Percentiles rank a stretch among this genome's conserved stretches.
phyloP scores from a whole-genome alignment of 2,113 vertebrate species.

The Helogale parvula region DNA sequence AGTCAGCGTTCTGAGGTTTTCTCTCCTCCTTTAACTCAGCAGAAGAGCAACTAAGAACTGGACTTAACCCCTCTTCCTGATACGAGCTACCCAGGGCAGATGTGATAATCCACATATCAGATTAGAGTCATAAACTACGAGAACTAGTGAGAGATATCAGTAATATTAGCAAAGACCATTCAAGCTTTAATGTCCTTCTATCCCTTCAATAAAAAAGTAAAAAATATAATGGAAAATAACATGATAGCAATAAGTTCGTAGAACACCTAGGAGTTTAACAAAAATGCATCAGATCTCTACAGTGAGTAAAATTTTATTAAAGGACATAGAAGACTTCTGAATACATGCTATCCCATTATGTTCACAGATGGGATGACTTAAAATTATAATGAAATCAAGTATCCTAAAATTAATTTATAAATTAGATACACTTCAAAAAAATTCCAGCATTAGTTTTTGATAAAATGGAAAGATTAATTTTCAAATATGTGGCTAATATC shows the following conservation, averaged over 20 bases:
- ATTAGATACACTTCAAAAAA: neutral
- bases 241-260: neutral
- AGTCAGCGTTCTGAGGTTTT: accelerated
- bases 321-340: neutral
- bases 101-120: neutral
- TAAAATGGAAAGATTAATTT: neutral
- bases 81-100: neutral
- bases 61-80: neutral
- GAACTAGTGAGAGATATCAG: neutral
- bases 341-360: neutral
- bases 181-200: neutral
- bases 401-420: neutral
- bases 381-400: neutral
- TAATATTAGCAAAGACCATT: neutral
- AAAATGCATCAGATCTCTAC: neutral
- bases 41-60: neutral
- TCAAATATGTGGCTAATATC: neutral
- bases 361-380: neutral
- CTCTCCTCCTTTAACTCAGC: neutral
- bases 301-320: neutral
- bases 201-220: neutral
- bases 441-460: neutral
- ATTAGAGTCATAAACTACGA: neutral
- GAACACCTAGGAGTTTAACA: neutral
- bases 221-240: neutral